Conservation (phyloP, 1,140 invertebrate genomes). For the Lanistes nyassanus region DNA sequence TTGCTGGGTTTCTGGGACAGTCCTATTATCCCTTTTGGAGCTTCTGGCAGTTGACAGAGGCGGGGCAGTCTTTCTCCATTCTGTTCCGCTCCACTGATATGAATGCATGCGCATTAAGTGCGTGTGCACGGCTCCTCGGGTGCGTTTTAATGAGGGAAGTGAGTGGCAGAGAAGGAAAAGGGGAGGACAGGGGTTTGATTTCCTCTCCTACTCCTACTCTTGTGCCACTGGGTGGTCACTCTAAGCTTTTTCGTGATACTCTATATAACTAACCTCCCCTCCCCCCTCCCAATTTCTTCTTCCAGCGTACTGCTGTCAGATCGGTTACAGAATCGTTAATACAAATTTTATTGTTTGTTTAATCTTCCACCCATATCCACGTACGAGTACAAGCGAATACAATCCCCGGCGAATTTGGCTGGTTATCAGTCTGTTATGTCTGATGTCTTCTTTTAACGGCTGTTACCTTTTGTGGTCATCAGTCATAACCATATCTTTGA, state of each 20-base stretch:
- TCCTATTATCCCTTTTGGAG: no score
- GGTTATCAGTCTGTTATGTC: background rate
- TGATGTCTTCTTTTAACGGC: background rate
- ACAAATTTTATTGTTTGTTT: no score
- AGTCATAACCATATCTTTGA: background rate
- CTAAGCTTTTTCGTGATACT: background rate
- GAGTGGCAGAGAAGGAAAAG: no score
- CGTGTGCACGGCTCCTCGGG: no score
- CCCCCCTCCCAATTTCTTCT: background rate
- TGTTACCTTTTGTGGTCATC: background rate
- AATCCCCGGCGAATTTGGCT: background rate
- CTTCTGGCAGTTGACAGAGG: no score
- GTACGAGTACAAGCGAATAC: background rate
- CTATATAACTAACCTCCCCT: background rate
- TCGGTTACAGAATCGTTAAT: background rate
- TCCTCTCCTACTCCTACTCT: background rate
- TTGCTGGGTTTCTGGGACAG: no score
- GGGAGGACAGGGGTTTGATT: background rate
- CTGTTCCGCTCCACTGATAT: no score
- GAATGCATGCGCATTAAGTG: no score
- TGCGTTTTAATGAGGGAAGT: no score
- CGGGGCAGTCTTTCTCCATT: no score
- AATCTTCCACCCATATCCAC: no score
- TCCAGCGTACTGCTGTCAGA: background rate
- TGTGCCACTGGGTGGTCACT: background rate